Conservation (phyloP, 2,888 invertebrate genomes). For the Coleophora deauratella region DNA sequence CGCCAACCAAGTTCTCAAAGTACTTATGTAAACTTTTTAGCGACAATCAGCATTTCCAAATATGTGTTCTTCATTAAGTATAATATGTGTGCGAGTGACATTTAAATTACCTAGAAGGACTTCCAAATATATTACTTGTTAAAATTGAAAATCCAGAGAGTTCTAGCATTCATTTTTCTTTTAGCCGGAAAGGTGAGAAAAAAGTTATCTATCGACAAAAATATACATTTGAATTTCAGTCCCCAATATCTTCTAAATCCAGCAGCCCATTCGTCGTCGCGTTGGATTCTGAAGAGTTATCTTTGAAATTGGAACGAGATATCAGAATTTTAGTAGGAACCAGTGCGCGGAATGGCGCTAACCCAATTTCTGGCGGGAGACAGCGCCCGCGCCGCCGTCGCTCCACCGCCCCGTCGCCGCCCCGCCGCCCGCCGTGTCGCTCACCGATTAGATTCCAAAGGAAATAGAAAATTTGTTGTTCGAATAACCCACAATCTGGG, state of each 20-base stretch:
- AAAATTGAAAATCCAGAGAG: too few relatives aligned
- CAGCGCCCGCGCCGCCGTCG: slow-evolving; percentile 11
- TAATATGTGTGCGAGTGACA: too few relatives aligned
- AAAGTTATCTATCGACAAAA: too few relatives aligned
- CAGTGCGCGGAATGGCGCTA: slow-evolving; percentile 37
- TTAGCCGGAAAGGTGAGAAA: too few relatives aligned
- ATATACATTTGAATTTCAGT: too few relatives aligned
- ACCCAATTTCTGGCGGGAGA: slow-evolving; percentile 46
- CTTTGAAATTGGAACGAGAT: slow-evolving; percentile 39
- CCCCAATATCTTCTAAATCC: too few relatives aligned
- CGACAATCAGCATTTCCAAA: too few relatives aligned
- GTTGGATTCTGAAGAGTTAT: slow-evolving; percentile 46
- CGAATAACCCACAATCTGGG: slow-evolving; percentile 43
- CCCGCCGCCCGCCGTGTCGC: slow-evolving; percentile 27
- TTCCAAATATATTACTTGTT: too few relatives aligned
- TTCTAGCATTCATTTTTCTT: too few relatives aligned
- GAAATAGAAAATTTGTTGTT: slow-evolving; percentile 53
- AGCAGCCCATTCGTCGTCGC: slow-evolving; percentile 4
- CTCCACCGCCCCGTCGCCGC: slow-evolving; percentile 25
- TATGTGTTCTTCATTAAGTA: too few relatives aligned
- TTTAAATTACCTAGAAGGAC: too few relatives aligned
- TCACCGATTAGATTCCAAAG: slow-evolving; percentile 47
- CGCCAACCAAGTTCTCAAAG: slow-evolving; percentile 29
- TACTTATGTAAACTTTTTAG: too few relatives aligned
- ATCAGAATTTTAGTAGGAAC: slow-evolving; percentile 45